Percentiles rank a stretch among this genome's conserved stretches.
phyloP scores from a whole-genome alignment of 2,113 vertebrate genomes.

The Tautogolabrus adspersus region DNA sequence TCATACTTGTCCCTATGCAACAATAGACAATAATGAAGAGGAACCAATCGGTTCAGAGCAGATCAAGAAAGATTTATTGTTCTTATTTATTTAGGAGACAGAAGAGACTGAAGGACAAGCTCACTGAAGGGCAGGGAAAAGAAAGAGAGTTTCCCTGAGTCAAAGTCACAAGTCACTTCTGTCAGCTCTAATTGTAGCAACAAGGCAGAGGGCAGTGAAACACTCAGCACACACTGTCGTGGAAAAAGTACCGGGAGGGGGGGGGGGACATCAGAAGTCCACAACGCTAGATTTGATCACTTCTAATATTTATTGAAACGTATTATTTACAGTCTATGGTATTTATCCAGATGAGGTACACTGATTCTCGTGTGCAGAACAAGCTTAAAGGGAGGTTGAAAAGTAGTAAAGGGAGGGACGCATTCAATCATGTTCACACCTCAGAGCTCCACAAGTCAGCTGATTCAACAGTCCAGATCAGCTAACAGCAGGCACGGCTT shows the following conservation, averaged over 20 bases:
- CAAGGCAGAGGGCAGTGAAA: constrained; percentile 21
- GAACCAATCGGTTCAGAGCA: too few relatives aligned
- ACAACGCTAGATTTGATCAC: not conserved
- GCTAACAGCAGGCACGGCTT: not conserved
- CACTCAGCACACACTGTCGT: constrained; percentile 6
- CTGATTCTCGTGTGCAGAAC: not conserved
- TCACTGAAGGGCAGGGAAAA: not conserved
- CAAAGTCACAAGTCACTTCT: constrained; percentile 41
- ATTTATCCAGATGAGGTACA: not conserved
- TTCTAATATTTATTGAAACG: not conserved
- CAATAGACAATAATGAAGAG: too few relatives aligned
- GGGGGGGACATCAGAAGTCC: not conserved
- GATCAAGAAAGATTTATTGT: too few relatives aligned
- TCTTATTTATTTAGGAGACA: too few relatives aligned
- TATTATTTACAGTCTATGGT: too few relatives aligned
- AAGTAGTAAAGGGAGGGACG: not conserved
- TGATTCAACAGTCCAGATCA: not conserved
- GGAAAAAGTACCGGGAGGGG: constrained; percentile 53
- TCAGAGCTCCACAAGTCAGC: not conserved
- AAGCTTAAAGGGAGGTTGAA: not conserved
- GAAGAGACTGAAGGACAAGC: not conserved
- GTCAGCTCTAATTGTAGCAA: constrained; percentile 56
- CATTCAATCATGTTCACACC: not conserved
- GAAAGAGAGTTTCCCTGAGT: not conserved
- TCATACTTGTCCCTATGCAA: too few relatives aligned